Evolutionary conservation across 2,797 vertebrate species (phyloP).

Genomic region (Melanotaenia maccullochi): DNA sequence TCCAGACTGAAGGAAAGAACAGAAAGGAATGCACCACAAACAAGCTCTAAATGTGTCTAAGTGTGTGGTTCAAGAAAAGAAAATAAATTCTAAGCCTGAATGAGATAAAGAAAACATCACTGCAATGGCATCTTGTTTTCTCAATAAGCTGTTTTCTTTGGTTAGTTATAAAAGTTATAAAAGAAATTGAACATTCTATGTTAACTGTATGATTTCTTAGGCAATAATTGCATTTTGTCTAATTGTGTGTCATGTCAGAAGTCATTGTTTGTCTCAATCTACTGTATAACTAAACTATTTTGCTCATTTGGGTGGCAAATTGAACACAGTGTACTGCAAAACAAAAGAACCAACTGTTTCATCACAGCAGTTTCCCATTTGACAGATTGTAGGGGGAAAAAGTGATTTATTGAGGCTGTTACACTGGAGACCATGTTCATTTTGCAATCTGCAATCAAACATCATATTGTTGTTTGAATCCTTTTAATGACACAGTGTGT

Average conservation of each 20-base stretch:
- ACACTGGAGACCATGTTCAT: slow-evolving; percentile 20
- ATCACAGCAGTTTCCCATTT: slow-evolving; percentile 22
- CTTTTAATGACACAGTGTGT: background rate
- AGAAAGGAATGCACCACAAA: slow-evolving; percentile 56
- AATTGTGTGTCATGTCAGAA: background rate
- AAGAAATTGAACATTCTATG: background rate
- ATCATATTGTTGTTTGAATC: background rate
- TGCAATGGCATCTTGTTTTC: slow-evolving; percentile 33
- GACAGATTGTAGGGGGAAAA: slow-evolving; percentile 21
- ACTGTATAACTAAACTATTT: slow-evolving; percentile 36
- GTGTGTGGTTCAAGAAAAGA: slow-evolving; percentile 16
- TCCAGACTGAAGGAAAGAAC: slow-evolving; percentile 54
- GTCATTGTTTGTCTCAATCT: slow-evolving; percentile 9
- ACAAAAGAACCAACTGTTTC: slow-evolving; percentile 10
- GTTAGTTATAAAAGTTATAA: background rate
- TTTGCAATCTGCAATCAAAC: slow-evolving; percentile 15
- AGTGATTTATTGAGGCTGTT: slow-evolving; percentile 19
- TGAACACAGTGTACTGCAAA: background rate
- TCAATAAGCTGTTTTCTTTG: slow-evolving; percentile 33
- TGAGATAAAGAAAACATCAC: slow-evolving; percentile 33
- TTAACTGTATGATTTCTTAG: slow-evolving; percentile 5
- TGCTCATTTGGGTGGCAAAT: slow-evolving; percentile 23
- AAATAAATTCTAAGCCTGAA: slow-evolving; percentile 55
- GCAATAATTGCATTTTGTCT: background rate
- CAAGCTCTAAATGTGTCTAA: slow-evolving; percentile 11